These are phyloP conservation scores for Byasa hedistus DNA, from an alignment of 2,888 invertebrate species.

Conservation along the genomic window DNA sequence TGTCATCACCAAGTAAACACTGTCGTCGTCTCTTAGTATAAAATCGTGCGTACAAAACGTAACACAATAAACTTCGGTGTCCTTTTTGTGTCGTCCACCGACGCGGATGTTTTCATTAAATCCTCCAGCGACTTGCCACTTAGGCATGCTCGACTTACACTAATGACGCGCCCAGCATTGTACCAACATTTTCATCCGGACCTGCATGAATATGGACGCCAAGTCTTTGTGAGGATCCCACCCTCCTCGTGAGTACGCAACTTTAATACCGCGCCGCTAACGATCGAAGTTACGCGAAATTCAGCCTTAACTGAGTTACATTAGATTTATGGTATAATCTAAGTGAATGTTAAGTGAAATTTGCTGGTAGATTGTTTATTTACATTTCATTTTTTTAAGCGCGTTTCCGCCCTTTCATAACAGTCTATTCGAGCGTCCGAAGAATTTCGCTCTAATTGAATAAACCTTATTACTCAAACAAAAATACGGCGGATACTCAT, in stretches of 20 bases:
- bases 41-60: not conserved
- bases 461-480: slow-evolving; percentile 45
- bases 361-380: slow-evolving; percentile 39
- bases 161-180: slow-evolving; percentile 61
- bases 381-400: slow-evolving; percentile 55
- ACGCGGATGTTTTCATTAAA: slow-evolving; percentile 11
- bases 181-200: slow-evolving; percentile 60
- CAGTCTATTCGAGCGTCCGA: slow-evolving; percentile 52
- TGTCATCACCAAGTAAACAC: too few relatives aligned
- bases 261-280: slow-evolving; percentile 19
- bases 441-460: slow-evolving; percentile 53
- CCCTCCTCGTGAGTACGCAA: slow-evolving; percentile 38
- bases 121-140: slow-evolving; percentile 53
- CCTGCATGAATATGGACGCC: slow-evolving; percentile 56
- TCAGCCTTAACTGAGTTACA: slow-evolving; percentile 28
- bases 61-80: not conserved
- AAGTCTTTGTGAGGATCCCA: slow-evolving; percentile 46
- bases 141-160: slow-evolving; percentile 43
- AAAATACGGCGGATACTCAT: slow-evolving; percentile 34
- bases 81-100: not conserved
- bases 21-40: too few relatives aligned
- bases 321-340: slow-evolving; percentile 12
- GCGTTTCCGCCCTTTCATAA: slow-evolving; percentile 40
- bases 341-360: slow-evolving; percentile 25
- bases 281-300: slow-evolving; percentile 27